A percentile compares a stretch with the other conserved stretches of the same genome.
phyloP scores from a whole-genome alignment of 2,888 invertebrate genomes.

The Cinara cedri region DNA sequence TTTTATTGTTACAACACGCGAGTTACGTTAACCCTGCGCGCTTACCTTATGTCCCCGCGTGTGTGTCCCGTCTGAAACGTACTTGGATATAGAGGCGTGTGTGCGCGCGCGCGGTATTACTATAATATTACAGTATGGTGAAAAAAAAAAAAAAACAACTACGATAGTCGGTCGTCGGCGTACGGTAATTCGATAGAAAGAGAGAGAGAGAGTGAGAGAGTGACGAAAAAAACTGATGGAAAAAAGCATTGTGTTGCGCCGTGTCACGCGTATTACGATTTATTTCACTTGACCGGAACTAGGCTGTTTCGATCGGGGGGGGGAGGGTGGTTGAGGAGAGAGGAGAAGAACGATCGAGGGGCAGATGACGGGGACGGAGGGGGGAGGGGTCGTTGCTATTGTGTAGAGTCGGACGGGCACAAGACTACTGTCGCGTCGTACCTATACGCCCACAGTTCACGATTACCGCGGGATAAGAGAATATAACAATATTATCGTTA shows the following conservation, averaged over 20 bases:
- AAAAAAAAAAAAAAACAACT: too few relatives aligned
- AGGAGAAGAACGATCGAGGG: too few relatives aligned
- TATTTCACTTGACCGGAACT: conserved; percentile 57
- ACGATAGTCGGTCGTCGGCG: neutral
- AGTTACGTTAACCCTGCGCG: conserved; percentile 23
- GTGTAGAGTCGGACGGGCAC: conserved; percentile 37
- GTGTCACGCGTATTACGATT: conserved; percentile 56
- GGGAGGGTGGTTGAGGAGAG: neutral
- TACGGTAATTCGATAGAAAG: conserved; percentile 47
- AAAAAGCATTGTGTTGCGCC: conserved; percentile 48
- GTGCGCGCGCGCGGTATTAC: too few relatives aligned
- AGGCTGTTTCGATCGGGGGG: conserved; percentile 26
- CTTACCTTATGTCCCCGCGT: conserved; percentile 54
- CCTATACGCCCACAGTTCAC: conserved; percentile 55
- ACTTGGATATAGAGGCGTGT: neutral
- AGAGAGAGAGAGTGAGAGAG: conserved; percentile 26
- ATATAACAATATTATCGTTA: too few relatives aligned
- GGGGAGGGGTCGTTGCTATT: conserved; percentile 22
- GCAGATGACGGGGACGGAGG: neutral
- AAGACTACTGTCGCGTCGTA: conserved; percentile 54
- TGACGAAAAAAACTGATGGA: too few relatives aligned
- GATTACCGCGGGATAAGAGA: conserved; percentile 44
- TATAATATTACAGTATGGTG: too few relatives aligned
- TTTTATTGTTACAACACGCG: too few relatives aligned
- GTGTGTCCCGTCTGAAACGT: too few relatives aligned